phyloP scores from a whole-genome alignment of 2,113 vertebrate genomes.

The Catagonus wagneri region DNA sequence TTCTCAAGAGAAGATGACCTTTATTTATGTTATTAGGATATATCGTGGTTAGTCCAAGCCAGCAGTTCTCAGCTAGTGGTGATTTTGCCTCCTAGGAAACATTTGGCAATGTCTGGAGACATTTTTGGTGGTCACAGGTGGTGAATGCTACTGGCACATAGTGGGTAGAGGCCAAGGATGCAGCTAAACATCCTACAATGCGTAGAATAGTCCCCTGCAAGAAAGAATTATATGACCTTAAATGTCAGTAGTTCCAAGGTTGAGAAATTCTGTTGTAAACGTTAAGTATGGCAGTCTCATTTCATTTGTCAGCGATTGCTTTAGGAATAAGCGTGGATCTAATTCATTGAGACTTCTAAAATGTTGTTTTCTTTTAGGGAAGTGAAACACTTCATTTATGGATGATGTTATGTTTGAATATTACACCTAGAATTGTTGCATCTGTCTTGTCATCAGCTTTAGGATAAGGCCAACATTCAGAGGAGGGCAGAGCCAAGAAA shows the following conservation, averaged over 20 bases:
- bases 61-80: background rate
- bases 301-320: background rate
- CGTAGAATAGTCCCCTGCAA: background rate
- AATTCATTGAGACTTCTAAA: background rate
- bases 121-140: background rate
- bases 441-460: background rate
- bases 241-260: background rate
- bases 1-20: background rate
- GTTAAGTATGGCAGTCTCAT: background rate
- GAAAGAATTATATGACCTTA: background rate
- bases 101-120: background rate
- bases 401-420: background rate
- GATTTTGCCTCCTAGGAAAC: background rate
- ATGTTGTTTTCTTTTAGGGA: slow-evolving; percentile 30
- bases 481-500: background rate
- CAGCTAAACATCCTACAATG: background rate
- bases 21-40: background rate
- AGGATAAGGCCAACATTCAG: background rate
- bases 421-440: background rate
- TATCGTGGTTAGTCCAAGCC: background rate
- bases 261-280: background rate
- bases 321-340: background rate
- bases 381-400: background rate
- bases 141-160: background rate
- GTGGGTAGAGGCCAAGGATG: background rate